Percentiles rank a stretch among this genome's conserved stretches.
Evolutionary conservation across 2,113 vertebrate genomes (phyloP).

Genomic region (Rhea pennata): DNA sequence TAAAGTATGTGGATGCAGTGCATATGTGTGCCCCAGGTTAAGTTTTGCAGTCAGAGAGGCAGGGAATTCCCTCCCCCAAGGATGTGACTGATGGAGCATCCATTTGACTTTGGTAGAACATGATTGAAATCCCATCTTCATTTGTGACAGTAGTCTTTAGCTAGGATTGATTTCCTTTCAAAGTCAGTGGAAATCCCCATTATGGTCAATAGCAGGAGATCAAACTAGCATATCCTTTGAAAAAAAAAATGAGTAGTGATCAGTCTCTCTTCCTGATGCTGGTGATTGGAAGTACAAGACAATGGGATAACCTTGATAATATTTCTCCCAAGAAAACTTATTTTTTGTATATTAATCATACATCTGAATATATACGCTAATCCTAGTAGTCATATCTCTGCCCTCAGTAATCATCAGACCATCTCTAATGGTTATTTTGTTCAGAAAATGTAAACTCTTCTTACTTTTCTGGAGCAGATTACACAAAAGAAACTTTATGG

Average conservation of each 20-base stretch:
- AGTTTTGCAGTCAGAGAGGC: neutral
- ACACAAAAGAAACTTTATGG: constrained; percentile 16
- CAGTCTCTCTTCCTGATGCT: constrained; percentile 5
- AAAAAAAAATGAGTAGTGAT: constrained; percentile 13
- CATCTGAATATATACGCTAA: neutral
- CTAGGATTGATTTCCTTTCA: neutral
- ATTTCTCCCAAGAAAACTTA: constrained; percentile 19
- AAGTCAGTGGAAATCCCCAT: constrained; percentile 43
- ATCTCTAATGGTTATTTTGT: constrained; percentile 47
- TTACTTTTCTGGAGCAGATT: constrained; percentile 23
- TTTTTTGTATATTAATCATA: constrained; percentile 50
- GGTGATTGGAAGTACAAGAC: constrained; percentile 20
- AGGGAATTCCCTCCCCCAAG: fast-evolving
- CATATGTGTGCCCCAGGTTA: fast-evolving
- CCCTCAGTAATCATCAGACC: constrained; percentile 26
- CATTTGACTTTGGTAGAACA: neutral
- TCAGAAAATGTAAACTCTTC: constrained; percentile 34
- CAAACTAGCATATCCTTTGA: constrained; percentile 6
- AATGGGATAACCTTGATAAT: neutral
- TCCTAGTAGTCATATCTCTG: neutral
- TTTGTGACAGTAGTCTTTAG: neutral
- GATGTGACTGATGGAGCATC: neutral
- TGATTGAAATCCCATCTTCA: neutral
- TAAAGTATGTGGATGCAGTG: neutral
- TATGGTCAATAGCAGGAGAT: constrained; percentile 24